A percentile compares a stretch with the other conserved stretches of the same genome.
Conservation (phyloP, 2,797 vertebrate species). For the Erpetoichthys calabaricus region DNA sequence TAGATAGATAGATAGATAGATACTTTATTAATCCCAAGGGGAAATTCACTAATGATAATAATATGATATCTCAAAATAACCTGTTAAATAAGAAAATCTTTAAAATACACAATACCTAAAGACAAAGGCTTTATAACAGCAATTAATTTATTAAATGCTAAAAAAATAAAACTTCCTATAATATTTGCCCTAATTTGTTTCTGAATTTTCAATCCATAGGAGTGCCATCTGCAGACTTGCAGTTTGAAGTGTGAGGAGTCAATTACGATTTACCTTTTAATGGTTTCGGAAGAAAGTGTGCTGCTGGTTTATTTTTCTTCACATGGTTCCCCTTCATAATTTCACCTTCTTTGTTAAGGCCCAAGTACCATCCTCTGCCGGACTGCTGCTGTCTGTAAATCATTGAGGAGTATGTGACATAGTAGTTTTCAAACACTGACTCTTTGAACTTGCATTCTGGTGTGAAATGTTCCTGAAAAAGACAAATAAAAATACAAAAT, state of each 20-base stretch:
- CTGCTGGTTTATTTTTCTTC: conserved; percentile 97
- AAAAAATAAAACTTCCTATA: neutral
- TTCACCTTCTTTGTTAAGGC: conserved; percentile 97
- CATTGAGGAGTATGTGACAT: conserved; percentile 98
- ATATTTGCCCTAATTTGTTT: too few relatives aligned
- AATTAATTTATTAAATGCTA: neutral
- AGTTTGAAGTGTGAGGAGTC: neutral
- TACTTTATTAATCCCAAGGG: too few relatives aligned
- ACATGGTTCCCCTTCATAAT: conserved; percentile 99
- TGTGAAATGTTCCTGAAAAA: conserved; percentile 90
- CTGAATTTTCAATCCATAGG: too few relatives aligned
- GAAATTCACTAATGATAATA: too few relatives aligned
- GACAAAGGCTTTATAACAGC: neutral
- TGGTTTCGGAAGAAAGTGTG: conserved; percentile 97
- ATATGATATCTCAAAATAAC: too few relatives aligned
- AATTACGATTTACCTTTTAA: conserved; percentile 70
- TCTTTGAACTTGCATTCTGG: conserved; percentile 99
- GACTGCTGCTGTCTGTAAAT: conserved; percentile 97
- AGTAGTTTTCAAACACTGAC: conserved; percentile 98
- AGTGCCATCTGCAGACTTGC: too few relatives aligned
- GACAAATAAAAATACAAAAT: conserved; percentile 14
- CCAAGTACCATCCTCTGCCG: conserved; percentile 95
- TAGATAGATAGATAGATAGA: too few relatives aligned
- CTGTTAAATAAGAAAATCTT: too few relatives aligned
- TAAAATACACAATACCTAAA: neutral